A percentile compares a stretch with the other conserved stretches of the same genome.
phyloP scores from a whole-genome alignment of 2,888 invertebrate species.

The Agrochola macilenta region DNA sequence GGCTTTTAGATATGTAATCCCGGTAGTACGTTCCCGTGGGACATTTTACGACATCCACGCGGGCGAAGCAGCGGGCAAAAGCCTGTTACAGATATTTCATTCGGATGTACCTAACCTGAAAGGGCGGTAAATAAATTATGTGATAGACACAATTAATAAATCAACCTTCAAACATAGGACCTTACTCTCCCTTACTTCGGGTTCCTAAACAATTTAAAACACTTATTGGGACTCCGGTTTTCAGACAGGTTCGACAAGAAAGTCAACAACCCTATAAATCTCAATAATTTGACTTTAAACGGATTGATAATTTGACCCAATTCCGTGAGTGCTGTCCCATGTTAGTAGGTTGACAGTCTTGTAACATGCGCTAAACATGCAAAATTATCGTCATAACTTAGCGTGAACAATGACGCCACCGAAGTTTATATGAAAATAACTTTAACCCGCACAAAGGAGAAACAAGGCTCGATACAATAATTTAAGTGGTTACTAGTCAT shows the following conservation, averaged over 20 bases:
- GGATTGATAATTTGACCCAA: constrained; percentile 38
- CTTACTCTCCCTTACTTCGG: no score
- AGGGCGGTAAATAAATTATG: no score
- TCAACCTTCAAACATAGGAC: no score
- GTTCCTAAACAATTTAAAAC: neutral
- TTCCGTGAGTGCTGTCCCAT: constrained; percentile 40
- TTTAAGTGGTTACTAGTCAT: constrained; percentile 17
- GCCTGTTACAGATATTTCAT: no score
- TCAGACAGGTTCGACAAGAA: neutral
- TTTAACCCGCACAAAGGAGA: constrained; percentile 35
- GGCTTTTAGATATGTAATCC: no score
- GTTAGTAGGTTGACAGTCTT: constrained; percentile 30
- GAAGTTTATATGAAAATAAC: constrained; percentile 41
- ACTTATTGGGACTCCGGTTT: neutral
- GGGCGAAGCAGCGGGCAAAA: no score
- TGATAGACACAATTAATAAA: no score
- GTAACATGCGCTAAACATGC: constrained; percentile 50
- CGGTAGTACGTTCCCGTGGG: no score
- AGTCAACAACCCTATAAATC: constrained; percentile 41
- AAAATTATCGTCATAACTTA: constrained; percentile 50
- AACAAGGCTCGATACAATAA: constrained; percentile 25
- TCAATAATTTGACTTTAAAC: constrained; percentile 51
- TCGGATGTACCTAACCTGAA: no score
- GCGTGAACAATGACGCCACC: constrained; percentile 46
- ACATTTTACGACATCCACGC: no score